These are phyloP conservation scores for Otolemur crassicaudatus DNA, from an alignment of 2,797 vertebrate species.

Conservation along the genomic window DNA sequence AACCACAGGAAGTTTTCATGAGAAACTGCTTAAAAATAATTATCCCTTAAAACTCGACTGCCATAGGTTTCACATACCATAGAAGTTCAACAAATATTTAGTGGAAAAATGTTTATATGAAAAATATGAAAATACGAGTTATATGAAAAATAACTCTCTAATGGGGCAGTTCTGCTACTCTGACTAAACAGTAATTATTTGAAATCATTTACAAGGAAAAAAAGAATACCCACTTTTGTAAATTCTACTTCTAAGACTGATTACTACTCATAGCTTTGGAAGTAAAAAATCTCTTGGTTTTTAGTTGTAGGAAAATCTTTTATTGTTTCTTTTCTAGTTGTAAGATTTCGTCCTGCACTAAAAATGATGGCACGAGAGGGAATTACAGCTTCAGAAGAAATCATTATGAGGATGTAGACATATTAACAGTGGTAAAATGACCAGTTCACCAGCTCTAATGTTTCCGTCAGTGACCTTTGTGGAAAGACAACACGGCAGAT, in stretches of 20 bases:
- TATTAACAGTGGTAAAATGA: neutral
- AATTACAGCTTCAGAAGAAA: slow-evolving; percentile 1
- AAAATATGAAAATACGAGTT: too few relatives aligned
- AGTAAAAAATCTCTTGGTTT: neutral
- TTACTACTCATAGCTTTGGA: neutral
- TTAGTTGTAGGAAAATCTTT: neutral
- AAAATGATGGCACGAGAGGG: neutral
- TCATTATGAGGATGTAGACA: neutral
- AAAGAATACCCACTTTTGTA: neutral
- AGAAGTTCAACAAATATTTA: neutral
- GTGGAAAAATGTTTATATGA: neutral
- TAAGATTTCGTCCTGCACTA: neutral
- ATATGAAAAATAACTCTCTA: neutral
- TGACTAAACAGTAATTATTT: neutral
- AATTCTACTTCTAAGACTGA: neutral
- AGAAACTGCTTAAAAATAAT: neutral
- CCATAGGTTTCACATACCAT: neutral
- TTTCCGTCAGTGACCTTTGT: slow-evolving; percentile 15
- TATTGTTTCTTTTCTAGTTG: neutral
- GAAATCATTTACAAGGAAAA: slow-evolving; percentile 6
- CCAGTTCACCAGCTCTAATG: neutral
- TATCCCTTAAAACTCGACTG: neutral
- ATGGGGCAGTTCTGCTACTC: neutral
- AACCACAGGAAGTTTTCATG: neutral
- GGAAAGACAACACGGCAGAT: neutral